Conservation (phyloP, 2,113 vertebrate species). For the Campylomormyrus tamandua region DNA sequence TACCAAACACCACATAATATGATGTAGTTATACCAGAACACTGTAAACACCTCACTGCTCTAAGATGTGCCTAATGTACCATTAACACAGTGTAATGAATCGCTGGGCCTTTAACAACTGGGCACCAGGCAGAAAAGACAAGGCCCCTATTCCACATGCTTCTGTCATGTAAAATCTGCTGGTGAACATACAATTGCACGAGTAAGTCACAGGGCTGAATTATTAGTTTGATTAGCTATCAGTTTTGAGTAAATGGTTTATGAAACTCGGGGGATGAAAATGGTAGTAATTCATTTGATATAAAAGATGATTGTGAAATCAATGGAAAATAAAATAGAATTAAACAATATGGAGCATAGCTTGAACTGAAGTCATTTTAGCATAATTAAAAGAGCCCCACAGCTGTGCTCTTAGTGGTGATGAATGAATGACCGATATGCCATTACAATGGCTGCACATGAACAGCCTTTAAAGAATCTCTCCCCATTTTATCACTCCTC, state of each 20-base stretch:
- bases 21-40: neutral
- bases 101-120: neutral
- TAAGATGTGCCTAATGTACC: neutral
- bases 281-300: neutral
- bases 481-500: neutral
- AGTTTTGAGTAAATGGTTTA: neutral
- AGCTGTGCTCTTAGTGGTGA: neutral
- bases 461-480: neutral
- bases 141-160: neutral
- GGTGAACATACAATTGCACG: neutral
- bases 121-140: neutral
- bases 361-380: neutral
- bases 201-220: neutral
- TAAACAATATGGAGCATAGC: neutral
- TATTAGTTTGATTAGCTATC: neutral
- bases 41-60: neutral
- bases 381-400: neutral
- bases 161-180: neutral
- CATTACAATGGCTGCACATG: neutral
- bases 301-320: neutral
- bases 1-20: neutral
- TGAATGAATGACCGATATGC: neutral
- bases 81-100: neutral
- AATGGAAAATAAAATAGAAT: neutral
- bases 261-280: neutral